phyloP scores from a whole-genome alignment of 2,888 invertebrate genomes.

The Cryptocheilus praepositus region DNA sequence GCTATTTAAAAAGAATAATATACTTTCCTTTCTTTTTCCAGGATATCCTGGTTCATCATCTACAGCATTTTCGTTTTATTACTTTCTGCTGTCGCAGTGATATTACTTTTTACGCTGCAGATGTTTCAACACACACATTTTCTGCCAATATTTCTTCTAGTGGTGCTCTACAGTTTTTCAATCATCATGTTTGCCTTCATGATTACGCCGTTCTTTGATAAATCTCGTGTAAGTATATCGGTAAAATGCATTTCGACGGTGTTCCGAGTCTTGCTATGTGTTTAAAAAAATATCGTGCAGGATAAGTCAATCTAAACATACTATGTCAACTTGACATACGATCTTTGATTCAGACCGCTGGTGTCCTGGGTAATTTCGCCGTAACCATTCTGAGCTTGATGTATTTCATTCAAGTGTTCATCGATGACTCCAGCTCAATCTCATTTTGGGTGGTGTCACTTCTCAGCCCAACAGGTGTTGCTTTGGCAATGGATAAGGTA shows the following conservation, averaged over 20 bases:
- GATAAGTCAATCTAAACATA: too few relatives aligned
- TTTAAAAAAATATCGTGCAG: too few relatives aligned
- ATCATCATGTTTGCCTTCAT: constrained; percentile 89
- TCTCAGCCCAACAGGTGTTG: constrained; percentile 88
- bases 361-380: constrained; percentile 86
- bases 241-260: too few relatives aligned
- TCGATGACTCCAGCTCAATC: constrained; percentile 81
- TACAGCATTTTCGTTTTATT: constrained; percentile 84
- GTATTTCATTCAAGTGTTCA: constrained; percentile 88
- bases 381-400: constrained; percentile 86
- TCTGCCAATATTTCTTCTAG: constrained; percentile 85
- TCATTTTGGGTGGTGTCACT: constrained; percentile 87
- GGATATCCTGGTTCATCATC: constrained; percentile 89
- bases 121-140: constrained; percentile 88
- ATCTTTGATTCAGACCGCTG: constrained; percentile 80
- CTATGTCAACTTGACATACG: background rate
- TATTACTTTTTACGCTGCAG: constrained; percentile 82
- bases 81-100: constrained; percentile 82
- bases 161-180: constrained; percentile 87
- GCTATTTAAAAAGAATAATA: background rate
- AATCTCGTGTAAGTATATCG: constrained; percentile 83
- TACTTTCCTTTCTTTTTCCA: constrained; percentile 71
- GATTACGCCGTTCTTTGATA: constrained; percentile 91
- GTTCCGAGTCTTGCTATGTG: too few relatives aligned
- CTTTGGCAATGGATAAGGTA: constrained; percentile 90